Evolutionary conservation across 2,797 vertebrate genomes (phyloP), one percentile per base, ranked within the genome.

Genomic region (Anableps anableps): DNA sequence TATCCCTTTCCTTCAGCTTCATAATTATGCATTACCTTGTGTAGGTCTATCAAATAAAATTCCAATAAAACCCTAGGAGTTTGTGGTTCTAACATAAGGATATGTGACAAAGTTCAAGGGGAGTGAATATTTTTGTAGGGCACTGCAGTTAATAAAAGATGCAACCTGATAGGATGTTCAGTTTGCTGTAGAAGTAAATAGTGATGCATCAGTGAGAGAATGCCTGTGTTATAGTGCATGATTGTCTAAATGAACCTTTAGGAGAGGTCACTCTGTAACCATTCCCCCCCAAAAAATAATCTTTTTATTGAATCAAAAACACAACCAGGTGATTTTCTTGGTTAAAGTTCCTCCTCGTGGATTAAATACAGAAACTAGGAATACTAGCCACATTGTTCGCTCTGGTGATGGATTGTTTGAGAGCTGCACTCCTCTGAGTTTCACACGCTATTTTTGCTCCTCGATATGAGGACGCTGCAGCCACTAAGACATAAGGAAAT

Each of bases 401-500:
- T 43, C 21, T 51, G 47, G 58, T 51, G 26, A 34, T 75, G 72
- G 50, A 76, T 80, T 83, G 72, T 83, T 72, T 74, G 72, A 76
- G 66, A 85, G 83, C 76, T 78, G 72, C 79, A 47, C 81, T 81
- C 77, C 86, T 89, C 80, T 81, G 78, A 81, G 84, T 90, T 90
- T 90, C 90, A 86, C 82, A 87, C 80, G 76, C 90, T 95, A 95
- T 93, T 93, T 94, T 91, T 92, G 86, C 78, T 76, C 66, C 64
- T 84, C 55, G 73, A 89, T 91, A 74, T 86, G 89, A 90, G 92
- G 91, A 82, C 86, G 78, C 80, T 88, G 80, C 91, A 92, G 86
- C 89, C 82, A 86, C 3, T 31, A 78, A 79, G 89, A 93, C 90
- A 91, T 82, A 88, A 90, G 92, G 92, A 95, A 92, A 95, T 95